phyloP scores from a whole-genome alignment of 2,888 invertebrate genomes.

The Xestia xanthographa region DNA sequence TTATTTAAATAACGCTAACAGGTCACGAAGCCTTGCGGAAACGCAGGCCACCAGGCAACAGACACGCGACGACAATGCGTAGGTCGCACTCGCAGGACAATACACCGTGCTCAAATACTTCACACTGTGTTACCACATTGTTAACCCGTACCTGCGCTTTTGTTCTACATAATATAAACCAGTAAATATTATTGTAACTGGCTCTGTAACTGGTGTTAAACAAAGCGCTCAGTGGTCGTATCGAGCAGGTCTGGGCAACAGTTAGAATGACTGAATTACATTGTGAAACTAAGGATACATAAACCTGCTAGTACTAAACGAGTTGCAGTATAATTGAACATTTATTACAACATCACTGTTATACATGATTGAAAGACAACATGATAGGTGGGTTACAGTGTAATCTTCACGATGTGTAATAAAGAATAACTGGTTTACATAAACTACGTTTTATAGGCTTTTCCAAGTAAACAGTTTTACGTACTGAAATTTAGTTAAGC shows the following conservation, averaged over 20 bases:
- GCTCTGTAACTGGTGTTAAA: conserved; percentile 59
- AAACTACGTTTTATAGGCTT: conserved; percentile 7
- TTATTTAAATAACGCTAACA: conserved; percentile 38
- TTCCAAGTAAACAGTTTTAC: conserved; percentile 34
- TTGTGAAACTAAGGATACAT: conserved; percentile 40
- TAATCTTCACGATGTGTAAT: conserved; percentile 35
- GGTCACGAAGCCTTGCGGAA: conserved; percentile 41
- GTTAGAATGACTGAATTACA: conserved; percentile 52
- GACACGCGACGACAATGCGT: conserved; percentile 59
- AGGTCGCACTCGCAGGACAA: conserved; percentile 69
- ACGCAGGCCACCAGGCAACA: conserved; percentile 20
- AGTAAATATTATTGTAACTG: conserved; percentile 62
- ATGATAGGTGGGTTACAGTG: conserved; percentile 18
- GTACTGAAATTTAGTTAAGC: conserved; percentile 38
- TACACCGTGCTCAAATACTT: conserved; percentile 60
- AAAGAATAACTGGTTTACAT: conserved; percentile 23
- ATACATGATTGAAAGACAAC: conserved; percentile 23
- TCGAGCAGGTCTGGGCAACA: conserved; percentile 34
- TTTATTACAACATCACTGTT: conserved; percentile 12
- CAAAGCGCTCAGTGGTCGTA: conserved; percentile 61
- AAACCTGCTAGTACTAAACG: conserved; percentile 12
- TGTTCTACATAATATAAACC: conserved; percentile 76
- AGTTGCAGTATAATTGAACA: conserved; percentile 17
- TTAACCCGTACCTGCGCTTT: conserved; percentile 77
- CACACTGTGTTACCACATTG: conserved; percentile 75